Percentiles rank a stretch among this genome's conserved stretches.
phyloP scores from a whole-genome alignment of 2,888 invertebrate genomes.

The Ectobius pallidus region DNA sequence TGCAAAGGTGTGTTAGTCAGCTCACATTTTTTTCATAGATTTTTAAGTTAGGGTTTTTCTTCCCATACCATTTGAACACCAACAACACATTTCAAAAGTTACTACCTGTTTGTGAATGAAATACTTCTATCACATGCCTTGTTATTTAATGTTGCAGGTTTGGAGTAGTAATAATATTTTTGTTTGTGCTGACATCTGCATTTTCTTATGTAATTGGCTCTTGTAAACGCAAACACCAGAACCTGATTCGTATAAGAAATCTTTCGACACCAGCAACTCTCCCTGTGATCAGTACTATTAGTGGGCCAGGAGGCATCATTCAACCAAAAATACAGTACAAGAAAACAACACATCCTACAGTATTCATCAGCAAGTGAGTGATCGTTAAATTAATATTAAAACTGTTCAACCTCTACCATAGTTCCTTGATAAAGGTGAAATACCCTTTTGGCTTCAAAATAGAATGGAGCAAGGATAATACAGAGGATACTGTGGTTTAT shows the following conservation, averaged over 20 bases:
- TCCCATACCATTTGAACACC: too few relatives aligned
- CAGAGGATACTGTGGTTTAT: too few relatives aligned
- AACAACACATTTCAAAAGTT: too few relatives aligned
- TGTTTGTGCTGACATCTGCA: slow-evolving; percentile 47
- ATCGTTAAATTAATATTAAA: background rate
- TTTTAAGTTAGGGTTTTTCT: too few relatives aligned
- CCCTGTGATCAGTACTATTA: slow-evolving; percentile 44
- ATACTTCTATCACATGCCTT: too few relatives aligned
- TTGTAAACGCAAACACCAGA: slow-evolving; percentile 47
- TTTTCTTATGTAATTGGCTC: slow-evolving; percentile 46
- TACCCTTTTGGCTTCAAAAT: too few relatives aligned
- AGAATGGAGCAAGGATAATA: too few relatives aligned
- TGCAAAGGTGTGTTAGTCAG: too few relatives aligned
- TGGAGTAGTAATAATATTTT: slow-evolving; percentile 45
- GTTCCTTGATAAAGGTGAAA: too few relatives aligned
- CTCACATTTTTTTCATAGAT: too few relatives aligned
- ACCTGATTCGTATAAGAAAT: slow-evolving; percentile 47
- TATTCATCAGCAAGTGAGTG: slow-evolving; percentile 35
- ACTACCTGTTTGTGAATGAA: too few relatives aligned
- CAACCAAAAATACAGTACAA: slow-evolving; percentile 46
- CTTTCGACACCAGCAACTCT: slow-evolving; percentile 38
- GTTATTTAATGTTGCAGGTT: slow-evolving; percentile 44
- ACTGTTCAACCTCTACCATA: too few relatives aligned
- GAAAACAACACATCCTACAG: slow-evolving; percentile 38
- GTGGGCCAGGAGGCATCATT: slow-evolving; percentile 48